Percentiles rank a stretch among this genome's conserved stretches.
phyloP scores from a whole-genome alignment of 2,797 vertebrate species.

The Chloroceryle amazona region DNA sequence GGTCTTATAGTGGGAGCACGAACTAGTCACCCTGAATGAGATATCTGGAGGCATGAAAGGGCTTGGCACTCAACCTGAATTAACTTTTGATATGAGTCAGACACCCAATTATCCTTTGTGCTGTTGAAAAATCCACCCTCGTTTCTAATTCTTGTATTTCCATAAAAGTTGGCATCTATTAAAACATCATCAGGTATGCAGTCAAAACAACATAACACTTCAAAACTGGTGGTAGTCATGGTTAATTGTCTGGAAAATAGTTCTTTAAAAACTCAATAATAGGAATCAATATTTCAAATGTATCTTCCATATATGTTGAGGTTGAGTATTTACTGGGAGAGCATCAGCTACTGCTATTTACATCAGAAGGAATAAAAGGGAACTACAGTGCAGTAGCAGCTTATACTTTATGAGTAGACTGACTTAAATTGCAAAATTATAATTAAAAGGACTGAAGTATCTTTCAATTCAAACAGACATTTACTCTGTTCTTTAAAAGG shows the following conservation, averaged over 20 bases:
- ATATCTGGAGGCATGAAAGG: neutral
- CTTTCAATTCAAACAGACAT: neutral
- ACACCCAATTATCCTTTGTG: slow-evolving; percentile 31
- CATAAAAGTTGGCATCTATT: slow-evolving; percentile 35
- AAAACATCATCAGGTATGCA: slow-evolving; percentile 39
- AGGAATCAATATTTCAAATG: slow-evolving; percentile 26
- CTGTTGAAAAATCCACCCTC: slow-evolving; percentile 45
- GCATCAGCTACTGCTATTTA: neutral
- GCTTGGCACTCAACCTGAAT: neutral
- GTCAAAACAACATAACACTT: slow-evolving; percentile 64
- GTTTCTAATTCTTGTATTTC: neutral
- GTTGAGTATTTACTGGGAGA: neutral
- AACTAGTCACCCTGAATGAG: neutral
- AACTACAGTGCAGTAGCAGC: neutral
- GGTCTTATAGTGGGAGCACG: neutral
- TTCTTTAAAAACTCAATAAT: neutral
- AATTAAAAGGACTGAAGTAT: neutral
- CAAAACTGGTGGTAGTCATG: slow-evolving; percentile 38
- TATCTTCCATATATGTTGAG: neutral
- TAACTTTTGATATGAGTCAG: slow-evolving; percentile 41
- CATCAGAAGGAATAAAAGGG: neutral
- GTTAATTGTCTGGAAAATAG: slow-evolving; percentile 40
- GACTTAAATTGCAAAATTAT: neutral
- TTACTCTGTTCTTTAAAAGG: neutral
- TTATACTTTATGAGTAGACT: neutral